Evolutionary conservation across 2,113 vertebrate species (phyloP), one percentile per base, ranked within the genome.

Genomic region (Cromileptes altivelis): DNA sequence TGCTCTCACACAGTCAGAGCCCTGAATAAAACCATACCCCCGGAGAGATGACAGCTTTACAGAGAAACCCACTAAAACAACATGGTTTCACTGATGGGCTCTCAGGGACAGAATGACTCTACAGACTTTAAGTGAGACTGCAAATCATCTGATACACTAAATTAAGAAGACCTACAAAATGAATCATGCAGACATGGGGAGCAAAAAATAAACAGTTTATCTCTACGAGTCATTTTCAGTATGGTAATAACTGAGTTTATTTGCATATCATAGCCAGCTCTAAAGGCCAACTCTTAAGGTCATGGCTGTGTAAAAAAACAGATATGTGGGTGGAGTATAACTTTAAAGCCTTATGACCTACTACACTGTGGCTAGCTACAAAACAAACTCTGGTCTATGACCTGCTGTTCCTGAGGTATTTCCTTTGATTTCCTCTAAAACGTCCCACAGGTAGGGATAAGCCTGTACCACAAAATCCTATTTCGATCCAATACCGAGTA

Each of bases 281-380:
- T 67, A 52, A 80, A 80, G 23, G 57, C 56, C 14, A 57, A n/a
- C n/a, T 65, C 42, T 45, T 37, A 57, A 62, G 60, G 42, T 45
- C 42, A 37, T 74, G 25, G 12, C 18, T 6, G 19, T 49, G 15
- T 69, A 25, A 49, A n/a, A 47, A 37, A 25, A 56, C 30, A 25
- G 18, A 64, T 37, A 33, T 42, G 6, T 49, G 14, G 17, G 14
- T 40, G 37, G 52, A 72, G n/a, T 37, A 25, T 14, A 9, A 40
- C 33, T 25, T 56, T 27, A 72, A 72, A 61, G 18, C 7, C 7
- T 23, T n/a, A 23, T 53, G 47, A 37, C 4, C 2, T 19, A 63
- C 47, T 23, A 33, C 40, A 60, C 3, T 12, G 45, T 50, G 11
- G 40, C 10, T 2, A 15, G 12, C 27, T 15, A 61, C 40, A 60